Base-by-base conservation (phyloP, 2,113 vertebrate genomes). In the Elanoides forficatus region DNA sequence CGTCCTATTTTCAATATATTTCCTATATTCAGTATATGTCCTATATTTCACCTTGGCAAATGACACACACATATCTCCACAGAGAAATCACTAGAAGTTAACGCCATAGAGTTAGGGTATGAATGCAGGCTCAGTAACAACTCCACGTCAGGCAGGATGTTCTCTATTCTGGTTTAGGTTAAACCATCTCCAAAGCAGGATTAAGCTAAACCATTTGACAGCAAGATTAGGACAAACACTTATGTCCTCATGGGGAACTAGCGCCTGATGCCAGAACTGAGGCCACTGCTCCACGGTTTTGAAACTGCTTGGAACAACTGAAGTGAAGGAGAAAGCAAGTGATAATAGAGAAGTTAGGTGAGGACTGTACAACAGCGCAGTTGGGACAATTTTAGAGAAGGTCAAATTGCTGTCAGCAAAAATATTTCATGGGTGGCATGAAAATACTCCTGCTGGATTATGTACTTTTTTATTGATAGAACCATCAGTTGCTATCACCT, bases 11-110 rank as follows among this genome's bases (percentile, higher is more conserved):
- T 42, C 59, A 73, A 13, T 32, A 3, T 16, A 52, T 81, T 83
- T 89, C 48, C 48, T 67, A 15, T 74, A 52, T 67, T 81, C 42
- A 58, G 74, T 12, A 26, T 2, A 19, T 6, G 4, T n/a, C 19
- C n/a, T 66, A 2, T 36, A 29, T 83, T 68, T 72, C 63, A 71
- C 38, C 29, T 29, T 63, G 34, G 29, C 29, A 74, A 70, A 65
- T 23, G 15, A 13, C 47, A 40, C 6, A 21, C 47, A 16, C 0
- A 0, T 5, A 8, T 15, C 27, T 72, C 19, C 36, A 34, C 32
- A 60, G n/a, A 75, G 34, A 13, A 86, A 63, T 59, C 40, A 32
- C 38, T 38, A 70, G 55, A 90, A 55, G 40, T 70, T 63, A 82
- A 62, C 70, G 15, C 17, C 45, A 76, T 17, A 81, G 55, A 56